A percentile compares a stretch with the other conserved stretches of the same genome.
phyloP scores from a whole-genome alignment of 2,888 invertebrate species.

The Apotomis turbidana region DNA sequence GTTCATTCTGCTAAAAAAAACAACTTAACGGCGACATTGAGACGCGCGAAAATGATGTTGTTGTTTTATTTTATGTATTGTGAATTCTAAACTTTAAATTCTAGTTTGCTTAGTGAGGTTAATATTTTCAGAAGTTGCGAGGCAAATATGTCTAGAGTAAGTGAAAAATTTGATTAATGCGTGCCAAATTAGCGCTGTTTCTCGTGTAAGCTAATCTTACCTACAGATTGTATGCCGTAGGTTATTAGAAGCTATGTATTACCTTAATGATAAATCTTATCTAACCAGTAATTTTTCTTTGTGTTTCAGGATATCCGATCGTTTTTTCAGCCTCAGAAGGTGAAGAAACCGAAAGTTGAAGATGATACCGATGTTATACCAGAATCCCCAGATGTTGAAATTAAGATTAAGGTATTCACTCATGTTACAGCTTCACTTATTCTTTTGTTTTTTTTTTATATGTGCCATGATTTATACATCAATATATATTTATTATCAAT shows the following conservation, averaged over 20 bases:
- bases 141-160: constrained; percentile 27
- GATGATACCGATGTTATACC: constrained; percentile 84
- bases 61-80: neutral
- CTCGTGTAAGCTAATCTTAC: neutral
- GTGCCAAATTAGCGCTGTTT: neutral
- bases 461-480: too few relatives aligned
- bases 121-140: neutral
- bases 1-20: neutral
- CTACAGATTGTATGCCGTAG: neutral
- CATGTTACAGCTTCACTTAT: too few relatives aligned
- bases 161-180: neutral
- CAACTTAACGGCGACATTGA: constrained; percentile 10
- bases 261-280: neutral
- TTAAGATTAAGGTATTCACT: constrained; percentile 65
- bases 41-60: constrained; percentile 15
- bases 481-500: neutral
- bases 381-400: constrained; percentile 83
- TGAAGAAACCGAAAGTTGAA: constrained; percentile 49
- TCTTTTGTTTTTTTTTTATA: too few relatives aligned
- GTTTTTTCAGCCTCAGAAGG: constrained; percentile 76
- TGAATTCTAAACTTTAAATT: neutral
- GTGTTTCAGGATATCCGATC: constrained; percentile 86
- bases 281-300: constrained; percentile 16
- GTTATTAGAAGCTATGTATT: neutral
- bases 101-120: constrained; percentile 4